Evolutionary conservation across 92 coral and sea anemone genomes (phyloP), one percentile per base, ranked within the genome.

Genomic region (Anthopleura xanthogrammica): DNA sequence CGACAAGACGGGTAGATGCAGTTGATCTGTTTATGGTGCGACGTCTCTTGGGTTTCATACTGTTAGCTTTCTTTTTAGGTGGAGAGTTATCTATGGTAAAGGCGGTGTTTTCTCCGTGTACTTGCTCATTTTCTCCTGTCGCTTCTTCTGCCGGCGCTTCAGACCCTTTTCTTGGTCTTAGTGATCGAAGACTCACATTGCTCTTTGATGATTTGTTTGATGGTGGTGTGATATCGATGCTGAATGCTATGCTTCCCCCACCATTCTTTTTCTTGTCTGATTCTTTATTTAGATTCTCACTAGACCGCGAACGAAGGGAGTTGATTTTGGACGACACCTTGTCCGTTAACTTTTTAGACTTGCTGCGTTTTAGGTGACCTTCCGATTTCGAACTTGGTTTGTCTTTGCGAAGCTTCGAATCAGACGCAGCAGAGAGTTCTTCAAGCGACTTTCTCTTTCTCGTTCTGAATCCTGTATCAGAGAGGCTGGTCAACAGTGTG

Each of bases 1-100:
- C 83, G 7, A 93, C 86, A 19, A 93, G 88, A 3, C 79, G 86
- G 3, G 92, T 91, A 0, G 97, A 83, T 11, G 91, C 97, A 2
- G 92, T 91, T 24, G 90, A 91, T 48, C 97, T 80, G 23, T 91
- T 87, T 68, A 93, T 93, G 40, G 97, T 93, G 23, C 97, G 94
- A 17, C 92, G 90, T 40, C 97, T 77, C 48, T 84, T 80, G 73
- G 86, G 85, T 54, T 86, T 88, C 77, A 60, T 66, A 58, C 82
- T 90, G 70, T 76, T 74, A 13, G 78, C 80, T 3, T 79, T 16
- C 72, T 85, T 89, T 65, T 93, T 92, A 2, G 88, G 91, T 1
- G 98, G 98, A 5, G 98, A 83, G 41, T 94, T 73, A 39, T 95
- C 96, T 64, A 95, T 93, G 75, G 80, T 92, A 66, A 85, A 95